Base-by-base conservation (phyloP, 2,888 invertebrate genomes). In the Gonocerus acuteangulatus region DNA sequence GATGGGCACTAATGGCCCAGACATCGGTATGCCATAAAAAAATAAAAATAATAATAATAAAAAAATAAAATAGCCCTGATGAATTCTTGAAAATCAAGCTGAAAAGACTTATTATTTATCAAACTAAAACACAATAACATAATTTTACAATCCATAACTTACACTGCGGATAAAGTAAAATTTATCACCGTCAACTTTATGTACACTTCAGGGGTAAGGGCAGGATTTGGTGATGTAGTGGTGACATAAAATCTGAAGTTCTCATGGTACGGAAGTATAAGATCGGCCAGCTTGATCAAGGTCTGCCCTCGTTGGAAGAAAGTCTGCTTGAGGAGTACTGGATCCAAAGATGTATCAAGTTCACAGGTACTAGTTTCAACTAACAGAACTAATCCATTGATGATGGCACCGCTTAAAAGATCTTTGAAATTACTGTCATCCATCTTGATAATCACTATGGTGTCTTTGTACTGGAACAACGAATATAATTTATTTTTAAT, bases 101-200 rank as follows among this genome's bases (percentile, higher is more conserved):
- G n/a, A n/a, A n/a, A n/a, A n/a, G n/a, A n/a, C n/a, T n/a, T n/a
- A n/a, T n/a, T n/a, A n/a, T n/a, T n/a, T n/a, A n/a, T n/a, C n/a
- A n/a, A n/a, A n/a, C n/a, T n/a, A n/a, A n/a, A n/a, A n/a, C n/a
- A n/a, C n/a, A n/a, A n/a, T n/a, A n/a, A n/a, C n/a, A n/a, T n/a
- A n/a, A n/a, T n/a, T n/a, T n/a, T n/a, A n/a, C n/a, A n/a, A n/a
- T n/a, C n/a, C 27, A 27, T 13, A 7, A 42, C 19, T 48, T 68
- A 89, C 89, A 81, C 87, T 68, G 84, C 82, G 9, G 89, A 89
- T 2, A 94, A 80, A n/a, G 90, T 88, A 70, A 93, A 94, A 74
- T 94, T 94, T 13, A 94, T 86, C 47, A 94, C 75, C 49, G 89
- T 82, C 34, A 87, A 84, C 74, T 94, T 95, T 67, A 89, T 88